Percentiles rank a stretch among this genome's conserved stretches.
These are phyloP conservation scores for Drosophila prosaltans DNA, from an alignment of 1,140 invertebrate species.

Conservation along the genomic window DNA sequence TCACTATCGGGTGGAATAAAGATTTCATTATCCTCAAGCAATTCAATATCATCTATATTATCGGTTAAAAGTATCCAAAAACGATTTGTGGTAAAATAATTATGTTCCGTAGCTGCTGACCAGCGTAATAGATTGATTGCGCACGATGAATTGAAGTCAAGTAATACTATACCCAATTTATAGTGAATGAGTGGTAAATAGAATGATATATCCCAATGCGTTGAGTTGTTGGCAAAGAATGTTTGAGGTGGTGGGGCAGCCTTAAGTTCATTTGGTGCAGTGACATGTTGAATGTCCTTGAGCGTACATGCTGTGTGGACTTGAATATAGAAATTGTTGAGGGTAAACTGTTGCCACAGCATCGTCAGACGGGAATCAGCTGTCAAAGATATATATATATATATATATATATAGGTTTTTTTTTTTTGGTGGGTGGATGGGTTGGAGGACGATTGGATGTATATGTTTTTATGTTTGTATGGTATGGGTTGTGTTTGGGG, in stretches of 20 bases:
- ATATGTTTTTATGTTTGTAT: conserved; percentile 6
- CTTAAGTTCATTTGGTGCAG: conserved; percentile 33
- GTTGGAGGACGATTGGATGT: no score
- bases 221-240: conserved; percentile 57
- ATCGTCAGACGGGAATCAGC: conserved; percentile 38
- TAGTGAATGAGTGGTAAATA: conserved; percentile 42
- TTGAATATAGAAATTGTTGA: conserved; percentile 70
- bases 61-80: conserved; percentile 70
- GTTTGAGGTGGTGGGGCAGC: conserved; percentile 58
- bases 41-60: conserved; percentile 38
- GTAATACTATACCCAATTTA: conserved; percentile 69
- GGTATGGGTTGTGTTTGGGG: conserved; percentile 3
- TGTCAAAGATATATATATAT: conserved; percentile 22
- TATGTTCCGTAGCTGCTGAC: conserved; percentile 70
- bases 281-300: conserved; percentile 48
- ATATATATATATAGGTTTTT: background rate
- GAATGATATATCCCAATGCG: conserved; percentile 59
- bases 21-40: conserved; percentile 65
- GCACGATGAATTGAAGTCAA: conserved; percentile 57
- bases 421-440: background rate
- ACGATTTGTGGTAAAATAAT: conserved; percentile 77
- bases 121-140: conserved; percentile 69
- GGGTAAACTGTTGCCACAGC: conserved; percentile 55
- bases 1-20: conserved; percentile 76
- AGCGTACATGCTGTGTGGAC: conserved; percentile 57